Evolutionary conservation across 2,113 vertebrate genomes (phyloP).

Genomic region (Lipotes vexillifer): DNA sequence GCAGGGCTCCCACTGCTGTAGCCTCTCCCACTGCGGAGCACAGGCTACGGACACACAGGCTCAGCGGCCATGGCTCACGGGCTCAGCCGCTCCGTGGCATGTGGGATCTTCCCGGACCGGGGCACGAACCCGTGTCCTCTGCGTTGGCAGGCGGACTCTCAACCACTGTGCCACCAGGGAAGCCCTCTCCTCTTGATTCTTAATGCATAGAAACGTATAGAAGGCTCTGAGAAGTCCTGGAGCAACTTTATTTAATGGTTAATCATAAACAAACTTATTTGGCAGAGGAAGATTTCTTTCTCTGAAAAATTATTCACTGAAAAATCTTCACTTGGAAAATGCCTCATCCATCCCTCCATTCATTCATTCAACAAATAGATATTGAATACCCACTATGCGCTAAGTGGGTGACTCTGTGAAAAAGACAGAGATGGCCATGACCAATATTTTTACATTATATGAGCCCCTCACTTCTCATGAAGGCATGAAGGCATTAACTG

Average conservation of each 20-base stretch:
- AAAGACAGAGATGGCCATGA: background rate
- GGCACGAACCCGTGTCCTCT: too few relatives aligned
- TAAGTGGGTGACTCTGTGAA: background rate
- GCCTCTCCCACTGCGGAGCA: too few relatives aligned
- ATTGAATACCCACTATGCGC: background rate
- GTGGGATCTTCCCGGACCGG: too few relatives aligned
- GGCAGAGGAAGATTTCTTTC: background rate
- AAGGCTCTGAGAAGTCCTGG: background rate
- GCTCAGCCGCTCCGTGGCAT: too few relatives aligned
- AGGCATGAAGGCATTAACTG: background rate
- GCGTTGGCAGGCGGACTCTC: too few relatives aligned
- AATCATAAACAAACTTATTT: background rate
- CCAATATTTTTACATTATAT: background rate
- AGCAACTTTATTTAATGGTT: background rate
- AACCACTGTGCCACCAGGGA: too few relatives aligned
- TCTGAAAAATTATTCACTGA: background rate
- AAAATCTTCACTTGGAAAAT: conserved; percentile 21
- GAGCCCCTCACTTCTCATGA: background rate
- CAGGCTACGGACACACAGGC: too few relatives aligned
- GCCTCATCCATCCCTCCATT: background rate
- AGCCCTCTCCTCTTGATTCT: background rate
- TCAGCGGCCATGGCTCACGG: too few relatives aligned
- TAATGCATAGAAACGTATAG: background rate
- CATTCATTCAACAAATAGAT: background rate
- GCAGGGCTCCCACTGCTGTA: too few relatives aligned